Evolutionary conservation across 2,888 invertebrate genomes (phyloP), one percentile per base, ranked within the genome.

Genomic region (Cheilosia variabilis): DNA sequence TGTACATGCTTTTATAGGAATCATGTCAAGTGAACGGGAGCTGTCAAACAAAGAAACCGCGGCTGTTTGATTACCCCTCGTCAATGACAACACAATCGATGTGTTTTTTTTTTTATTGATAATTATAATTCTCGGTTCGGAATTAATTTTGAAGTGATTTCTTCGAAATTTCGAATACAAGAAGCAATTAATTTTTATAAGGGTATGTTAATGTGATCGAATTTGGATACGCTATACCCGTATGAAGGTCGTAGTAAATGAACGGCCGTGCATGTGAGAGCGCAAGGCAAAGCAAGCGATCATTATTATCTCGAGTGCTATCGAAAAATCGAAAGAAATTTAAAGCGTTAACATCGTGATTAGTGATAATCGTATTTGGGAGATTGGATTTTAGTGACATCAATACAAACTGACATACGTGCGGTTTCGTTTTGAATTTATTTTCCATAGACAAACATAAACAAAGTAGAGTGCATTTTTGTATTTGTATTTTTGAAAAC

Each of bases 151-250:
- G 43, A 60, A 37, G 66, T n/a, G 53, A 58, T 66, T 47, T 43
- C 43, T 72, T 27, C 45, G 66, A 58, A 53, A 31, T 31, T 68
- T 27, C 45, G 60, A 58, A 53, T 77, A 17, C 22, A 45, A 65
- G 9, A 65, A 65, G 31, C 73, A 84, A 73, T 78, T 69, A 69
- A 66, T n/a, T 41, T 52, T n/a, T 45, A 79, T 84, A 69, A 75
- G 75, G 83, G 78, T 27, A 65, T 73, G 57, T 57, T 66, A 58
- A 83, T 75, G 53, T 50, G 75, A 45, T 53, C 19, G 13, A 55
- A n/a, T 34, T 73, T 73, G 41, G 27, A 45, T 13, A 52, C 13
- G 13, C 15, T 47, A 63, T 57, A 15, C 78, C 79, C 73, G 65
- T 55, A 84, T 83, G 45, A 45, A 41, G 55, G n/a, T 27, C 47